Evolutionary conservation across 2,888 invertebrate genomes (phyloP).

Genomic region (Baronia brevicornis): DNA sequence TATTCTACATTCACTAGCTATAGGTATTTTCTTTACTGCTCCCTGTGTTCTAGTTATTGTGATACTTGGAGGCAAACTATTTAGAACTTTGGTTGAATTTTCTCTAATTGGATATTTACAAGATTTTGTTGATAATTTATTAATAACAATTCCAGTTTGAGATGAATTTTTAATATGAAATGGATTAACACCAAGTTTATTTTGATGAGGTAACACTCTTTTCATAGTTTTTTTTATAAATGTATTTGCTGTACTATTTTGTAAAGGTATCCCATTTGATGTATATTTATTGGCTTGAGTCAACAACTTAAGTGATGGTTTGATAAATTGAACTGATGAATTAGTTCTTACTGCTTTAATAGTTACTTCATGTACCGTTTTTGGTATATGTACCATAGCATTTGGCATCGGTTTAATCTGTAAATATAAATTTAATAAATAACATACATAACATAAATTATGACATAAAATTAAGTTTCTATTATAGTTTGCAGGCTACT

Average conservation of each 20-base stretch:
- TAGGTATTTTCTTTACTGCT: not conserved
- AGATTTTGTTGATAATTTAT: conserved; percentile 14
- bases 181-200: conserved; percentile 24
- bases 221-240: conserved; percentile 11
- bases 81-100: conserved; percentile 25
- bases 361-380: conserved; percentile 37
- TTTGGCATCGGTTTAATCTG: conserved; percentile 49
- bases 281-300: conserved; percentile 27
- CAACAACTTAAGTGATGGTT: conserved; percentile 28
- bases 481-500: conserved; percentile 31
- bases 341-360: conserved; percentile 37
- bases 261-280: conserved; percentile 24
- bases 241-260: conserved; percentile 14
- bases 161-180: conserved; percentile 21
- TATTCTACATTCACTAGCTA: not conserved
- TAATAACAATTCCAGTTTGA: conserved; percentile 22
- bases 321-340: conserved; percentile 21
- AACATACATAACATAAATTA: conserved; percentile 13
- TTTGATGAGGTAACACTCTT: conserved; percentile 17
- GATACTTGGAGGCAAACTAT: conserved; percentile 46
- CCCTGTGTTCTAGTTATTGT: conserved; percentile 39
- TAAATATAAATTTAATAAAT: conserved; percentile 21
- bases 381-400: conserved; percentile 64
- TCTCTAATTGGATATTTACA: conserved; percentile 24
- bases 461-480: not conserved